Evolutionary conservation across 2,888 invertebrate genomes (phyloP).

Genomic region (Agriotes lineatus): DNA sequence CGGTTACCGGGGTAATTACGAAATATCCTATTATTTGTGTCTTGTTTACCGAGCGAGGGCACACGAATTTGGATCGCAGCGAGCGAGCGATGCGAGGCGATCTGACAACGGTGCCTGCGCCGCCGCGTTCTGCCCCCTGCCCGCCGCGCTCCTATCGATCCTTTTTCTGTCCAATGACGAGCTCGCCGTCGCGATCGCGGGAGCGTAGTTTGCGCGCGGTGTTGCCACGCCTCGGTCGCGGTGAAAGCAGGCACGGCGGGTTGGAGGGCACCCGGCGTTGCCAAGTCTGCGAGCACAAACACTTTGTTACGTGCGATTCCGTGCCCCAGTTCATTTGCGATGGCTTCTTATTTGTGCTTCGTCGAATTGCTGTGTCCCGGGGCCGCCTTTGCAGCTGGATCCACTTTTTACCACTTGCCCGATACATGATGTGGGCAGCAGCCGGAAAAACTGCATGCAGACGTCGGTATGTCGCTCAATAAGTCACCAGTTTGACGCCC

Average conservation of each 20-base stretch:
- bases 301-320: conserved; percentile 38
- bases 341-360: conserved; percentile 53
- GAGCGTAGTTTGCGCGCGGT: conserved; percentile 70
- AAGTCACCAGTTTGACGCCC: conserved; percentile 37
- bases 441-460: conserved; percentile 21
- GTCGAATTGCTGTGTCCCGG: conserved; percentile 44
- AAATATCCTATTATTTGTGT: conserved; percentile 36
- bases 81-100: conserved; percentile 62
- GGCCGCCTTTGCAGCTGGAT: conserved; percentile 24
- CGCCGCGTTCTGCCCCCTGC: conserved; percentile 70
- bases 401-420: conserved; percentile 48
- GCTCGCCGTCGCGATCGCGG: conserved; percentile 64
- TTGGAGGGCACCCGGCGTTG: conserved; percentile 58
- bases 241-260: conserved; percentile 47
- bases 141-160: conserved; percentile 74
- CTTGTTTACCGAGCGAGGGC: conserved; percentile 41
- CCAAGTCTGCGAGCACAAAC: conserved; percentile 50
- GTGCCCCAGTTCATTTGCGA: conserved; percentile 49
- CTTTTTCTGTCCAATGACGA: conserved; percentile 73
- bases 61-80: conserved; percentile 41
- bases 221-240: conserved; percentile 61
- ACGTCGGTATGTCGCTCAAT: conserved; percentile 29
- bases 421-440: conserved; percentile 47
- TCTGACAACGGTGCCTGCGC: conserved; percentile 69
- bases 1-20: conserved; percentile 25